Evolutionary conservation across 2,113 vertebrate genomes (phyloP).

Genomic region (Anoplopoma fimbria): DNA sequence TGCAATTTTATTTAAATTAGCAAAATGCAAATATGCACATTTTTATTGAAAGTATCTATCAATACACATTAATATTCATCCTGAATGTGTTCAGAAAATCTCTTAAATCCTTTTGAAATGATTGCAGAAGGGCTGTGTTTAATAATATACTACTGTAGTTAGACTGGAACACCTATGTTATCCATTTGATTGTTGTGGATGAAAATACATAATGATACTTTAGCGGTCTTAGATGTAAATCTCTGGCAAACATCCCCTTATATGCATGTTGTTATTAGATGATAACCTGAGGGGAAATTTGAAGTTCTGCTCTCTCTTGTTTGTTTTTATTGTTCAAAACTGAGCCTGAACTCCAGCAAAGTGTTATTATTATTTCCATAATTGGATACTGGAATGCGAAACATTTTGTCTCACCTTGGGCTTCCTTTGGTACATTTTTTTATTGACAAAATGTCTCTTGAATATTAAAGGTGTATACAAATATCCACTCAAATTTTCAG

Average conservation of each 20-base stretch:
- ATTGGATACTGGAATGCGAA: background rate
- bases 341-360: background rate
- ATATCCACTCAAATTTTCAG: background rate
- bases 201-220: background rate
- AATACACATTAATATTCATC: background rate
- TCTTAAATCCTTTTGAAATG: background rate
- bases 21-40: background rate
- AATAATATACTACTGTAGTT: background rate
- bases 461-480: conserved; percentile 1
- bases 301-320: background rate
- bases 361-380: background rate
- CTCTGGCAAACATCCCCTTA: background rate
- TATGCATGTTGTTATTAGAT: background rate
- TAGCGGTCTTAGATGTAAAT: background rate
- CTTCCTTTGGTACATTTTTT: background rate
- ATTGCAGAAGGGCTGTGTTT: background rate
- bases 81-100: background rate
- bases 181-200: too few species aligned
- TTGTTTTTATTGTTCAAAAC: background rate
- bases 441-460: background rate
- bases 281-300: background rate
- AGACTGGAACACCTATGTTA: too few species aligned
- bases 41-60: background rate
- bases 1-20: background rate
- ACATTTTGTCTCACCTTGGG: background rate